A percentile compares a stretch with the other conserved stretches of the same genome.
These are phyloP conservation scores for Drosophila rubida DNA, from an alignment of 2,888 invertebrate species.

Conservation along the genomic window DNA sequence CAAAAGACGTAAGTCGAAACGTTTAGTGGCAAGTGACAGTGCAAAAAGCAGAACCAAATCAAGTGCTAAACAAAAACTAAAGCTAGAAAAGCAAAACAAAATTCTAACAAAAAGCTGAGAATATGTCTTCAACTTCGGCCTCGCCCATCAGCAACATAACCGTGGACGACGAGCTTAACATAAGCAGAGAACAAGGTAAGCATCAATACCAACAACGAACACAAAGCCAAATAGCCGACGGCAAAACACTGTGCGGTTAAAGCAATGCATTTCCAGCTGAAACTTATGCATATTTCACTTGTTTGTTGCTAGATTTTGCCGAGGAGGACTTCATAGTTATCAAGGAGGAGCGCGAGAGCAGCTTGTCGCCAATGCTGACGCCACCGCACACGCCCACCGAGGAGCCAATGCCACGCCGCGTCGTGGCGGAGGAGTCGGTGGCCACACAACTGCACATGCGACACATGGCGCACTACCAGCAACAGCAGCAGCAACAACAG, in stretches of 20 bases:
- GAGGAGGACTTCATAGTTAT: slow-evolving; percentile 87
- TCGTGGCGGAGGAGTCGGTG: slow-evolving; percentile 73
- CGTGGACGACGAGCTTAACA: slow-evolving; percentile 84
- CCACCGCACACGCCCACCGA: slow-evolving; percentile 91
- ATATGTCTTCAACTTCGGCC: slow-evolving; percentile 85
- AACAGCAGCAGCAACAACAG: slow-evolving; percentile 55
- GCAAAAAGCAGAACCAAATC: slow-evolving; percentile 29
- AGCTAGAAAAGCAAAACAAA: slow-evolving; percentile 24
- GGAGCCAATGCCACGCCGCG: slow-evolving; percentile 71
- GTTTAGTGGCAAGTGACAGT: slow-evolving; percentile 48
- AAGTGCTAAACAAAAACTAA: slow-evolving; percentile 32
- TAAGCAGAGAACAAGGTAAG: slow-evolving; percentile 84
- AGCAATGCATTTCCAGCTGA: background rate
- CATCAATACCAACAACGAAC: slow-evolving; percentile 18
- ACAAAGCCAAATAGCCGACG: slow-evolving; percentile 48
- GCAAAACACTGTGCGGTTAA: slow-evolving; percentile 41
- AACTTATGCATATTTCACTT: background rate
- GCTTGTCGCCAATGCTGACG: slow-evolving; percentile 87
- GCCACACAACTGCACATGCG: slow-evolving; percentile 74
- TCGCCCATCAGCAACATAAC: slow-evolving; percentile 85
- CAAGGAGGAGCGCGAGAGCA: slow-evolving; percentile 87
- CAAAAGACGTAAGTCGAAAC: slow-evolving; percentile 50
- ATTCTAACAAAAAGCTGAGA: slow-evolving; percentile 54
- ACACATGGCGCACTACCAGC: slow-evolving; percentile 70
- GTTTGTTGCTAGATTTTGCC: slow-evolving; percentile 85